Evolutionary conservation across 2,113 vertebrate species (phyloP).

Genomic region (Merops nubicus): DNA sequence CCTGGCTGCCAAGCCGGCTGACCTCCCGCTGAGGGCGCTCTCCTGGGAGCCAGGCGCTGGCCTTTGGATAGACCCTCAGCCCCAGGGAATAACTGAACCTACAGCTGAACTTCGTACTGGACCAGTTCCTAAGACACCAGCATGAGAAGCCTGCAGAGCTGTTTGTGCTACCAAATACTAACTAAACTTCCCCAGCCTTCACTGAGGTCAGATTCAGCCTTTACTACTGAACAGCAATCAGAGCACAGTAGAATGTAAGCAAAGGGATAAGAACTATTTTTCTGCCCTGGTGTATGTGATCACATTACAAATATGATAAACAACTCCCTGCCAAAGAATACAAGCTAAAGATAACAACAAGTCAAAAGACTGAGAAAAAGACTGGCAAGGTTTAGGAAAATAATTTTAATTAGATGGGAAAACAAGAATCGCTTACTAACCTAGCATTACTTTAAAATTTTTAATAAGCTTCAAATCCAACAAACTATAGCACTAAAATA

Average conservation of each 20-base stretch:
- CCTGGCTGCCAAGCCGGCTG: background rate
- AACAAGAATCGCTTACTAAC: background rate
- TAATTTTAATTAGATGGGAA: background rate
- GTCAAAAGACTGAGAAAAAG: background rate
- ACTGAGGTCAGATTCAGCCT: background rate
- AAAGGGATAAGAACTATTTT: conserved; percentile 41
- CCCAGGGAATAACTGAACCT: background rate
- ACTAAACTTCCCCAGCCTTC: background rate
- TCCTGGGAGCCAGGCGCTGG: background rate
- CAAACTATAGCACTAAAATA: background rate
- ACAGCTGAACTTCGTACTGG: background rate
- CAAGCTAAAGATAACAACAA: background rate
- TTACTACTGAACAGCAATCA: background rate
- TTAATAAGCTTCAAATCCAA: background rate
- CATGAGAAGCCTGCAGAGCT: background rate
- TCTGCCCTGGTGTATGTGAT: conserved; percentile 25
- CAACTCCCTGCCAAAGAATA: conserved; percentile 37
- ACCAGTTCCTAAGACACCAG: background rate
- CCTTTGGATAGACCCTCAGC: background rate
- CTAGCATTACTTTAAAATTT: background rate
- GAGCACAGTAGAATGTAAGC: background rate
- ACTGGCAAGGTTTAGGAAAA: background rate
- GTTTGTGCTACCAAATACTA: background rate
- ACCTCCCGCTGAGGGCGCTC: rapidly evolving
- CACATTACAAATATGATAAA: conserved; percentile 34